Percentiles rank a stretch among this genome's conserved stretches.
These are phyloP conservation scores for Wasmannia auropunctata DNA, from an alignment of 1,140 invertebrate genomes.

Conservation along the genomic window DNA sequence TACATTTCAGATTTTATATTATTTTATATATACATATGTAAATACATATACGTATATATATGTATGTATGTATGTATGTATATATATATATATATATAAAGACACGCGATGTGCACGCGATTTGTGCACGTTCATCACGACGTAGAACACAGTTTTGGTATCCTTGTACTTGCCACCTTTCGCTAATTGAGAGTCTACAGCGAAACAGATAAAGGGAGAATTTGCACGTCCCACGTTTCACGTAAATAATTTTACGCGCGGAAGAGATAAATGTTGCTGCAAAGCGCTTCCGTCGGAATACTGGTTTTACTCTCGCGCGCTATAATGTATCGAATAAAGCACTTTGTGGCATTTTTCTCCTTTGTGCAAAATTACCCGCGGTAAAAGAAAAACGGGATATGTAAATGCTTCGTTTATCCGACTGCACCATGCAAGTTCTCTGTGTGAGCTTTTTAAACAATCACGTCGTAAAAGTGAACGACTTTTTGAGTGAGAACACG, in stretches of 20 bases:
- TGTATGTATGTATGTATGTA: constrained; percentile 59
- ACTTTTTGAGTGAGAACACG: constrained; percentile 6
- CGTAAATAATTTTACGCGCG: neutral
- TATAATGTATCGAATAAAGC: neutral
- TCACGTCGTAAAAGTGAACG: neutral
- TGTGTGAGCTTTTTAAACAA: constrained; percentile 15
- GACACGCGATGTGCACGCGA: constrained; percentile 53
- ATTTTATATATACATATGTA: too few species aligned
- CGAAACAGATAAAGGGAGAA: neutral
- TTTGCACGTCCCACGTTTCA: neutral
- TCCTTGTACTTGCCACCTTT: constrained; percentile 46
- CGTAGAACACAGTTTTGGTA: constrained; percentile 56
- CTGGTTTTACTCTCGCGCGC: neutral
- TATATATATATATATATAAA: constrained; percentile 56
- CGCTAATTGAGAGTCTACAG: constrained; percentile 5
- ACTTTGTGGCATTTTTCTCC: neutral
- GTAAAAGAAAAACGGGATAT: neutral
- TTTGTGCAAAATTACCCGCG: neutral
- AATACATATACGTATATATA: constrained; percentile 56
- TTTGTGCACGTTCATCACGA: constrained; percentile 42
- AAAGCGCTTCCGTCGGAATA: neutral
- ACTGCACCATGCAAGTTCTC: constrained; percentile 7
- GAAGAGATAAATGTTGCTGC: neutral
- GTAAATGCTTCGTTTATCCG: neutral
- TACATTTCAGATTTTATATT: constrained; percentile 57